These are phyloP conservation scores for Cantharis rustica DNA, from an alignment of 2,888 invertebrate genomes.

Conservation along the genomic window DNA sequence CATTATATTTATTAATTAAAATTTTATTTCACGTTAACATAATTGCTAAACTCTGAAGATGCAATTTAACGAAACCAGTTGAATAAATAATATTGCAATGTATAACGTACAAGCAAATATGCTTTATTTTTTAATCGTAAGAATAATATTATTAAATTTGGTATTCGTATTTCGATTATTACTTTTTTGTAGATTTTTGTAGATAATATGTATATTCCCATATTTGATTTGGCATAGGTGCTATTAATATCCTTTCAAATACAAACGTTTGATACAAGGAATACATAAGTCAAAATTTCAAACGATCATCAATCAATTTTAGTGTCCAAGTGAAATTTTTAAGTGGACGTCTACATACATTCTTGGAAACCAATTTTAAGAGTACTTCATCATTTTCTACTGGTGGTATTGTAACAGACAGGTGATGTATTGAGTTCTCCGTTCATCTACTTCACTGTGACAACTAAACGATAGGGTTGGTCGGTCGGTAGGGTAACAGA, in stretches of 20 bases:
- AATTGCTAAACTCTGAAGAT: no score
- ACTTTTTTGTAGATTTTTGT: background rate
- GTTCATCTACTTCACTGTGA: slow-evolving; percentile 27
- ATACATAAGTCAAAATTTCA: slow-evolving; percentile 25
- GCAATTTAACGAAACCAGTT: no score
- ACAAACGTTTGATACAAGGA: slow-evolving; percentile 8
- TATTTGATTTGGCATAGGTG: background rate
- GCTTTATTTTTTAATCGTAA: no score
- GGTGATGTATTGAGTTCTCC: slow-evolving; percentile 32
- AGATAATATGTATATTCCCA: background rate
- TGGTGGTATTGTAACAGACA: slow-evolving; percentile 30
- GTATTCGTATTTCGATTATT: background rate
- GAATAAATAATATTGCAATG: no score
- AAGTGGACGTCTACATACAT: slow-evolving; percentile 31
- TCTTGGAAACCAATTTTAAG: slow-evolving; percentile 31
- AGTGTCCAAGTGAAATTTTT: slow-evolving; percentile 27
- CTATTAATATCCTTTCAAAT: slow-evolving; percentile 6
- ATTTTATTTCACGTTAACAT: no score
- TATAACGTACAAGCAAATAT: no score
- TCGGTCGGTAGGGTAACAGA: slow-evolving; percentile 18
- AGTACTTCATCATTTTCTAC: slow-evolving; percentile 30
- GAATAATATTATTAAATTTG: no score
- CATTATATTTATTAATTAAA: no score
- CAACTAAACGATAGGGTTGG: slow-evolving; percentile 29
- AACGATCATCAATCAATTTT: slow-evolving; percentile 29